Percentiles rank a stretch among this genome's conserved stretches.
Conservation (phyloP, 2,888 invertebrate genomes). For the Ochropleura leucogaster region DNA sequence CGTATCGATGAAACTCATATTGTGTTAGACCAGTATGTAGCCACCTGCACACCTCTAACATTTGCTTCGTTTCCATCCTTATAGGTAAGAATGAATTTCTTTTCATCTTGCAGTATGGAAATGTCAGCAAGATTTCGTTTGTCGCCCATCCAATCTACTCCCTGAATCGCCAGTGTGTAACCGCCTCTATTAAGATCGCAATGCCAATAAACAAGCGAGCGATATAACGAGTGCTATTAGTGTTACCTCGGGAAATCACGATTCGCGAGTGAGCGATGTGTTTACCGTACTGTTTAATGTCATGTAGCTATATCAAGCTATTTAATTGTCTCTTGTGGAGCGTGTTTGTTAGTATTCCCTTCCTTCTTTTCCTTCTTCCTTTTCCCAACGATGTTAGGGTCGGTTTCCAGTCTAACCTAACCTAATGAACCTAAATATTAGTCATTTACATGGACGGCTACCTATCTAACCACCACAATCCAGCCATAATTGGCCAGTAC, state of each 20-base stretch:
- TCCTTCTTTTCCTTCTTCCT: too few relatives aligned
- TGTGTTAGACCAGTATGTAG: too few relatives aligned
- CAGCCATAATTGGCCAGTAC: too few relatives aligned
- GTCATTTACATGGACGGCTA: too few relatives aligned
- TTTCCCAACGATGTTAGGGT: too few relatives aligned
- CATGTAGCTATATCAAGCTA: conserved; percentile 10
- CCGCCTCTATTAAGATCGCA: conserved; percentile 39
- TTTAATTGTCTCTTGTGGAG: conserved; percentile 16
- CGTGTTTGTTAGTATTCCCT: conserved; percentile 7
- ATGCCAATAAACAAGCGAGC: conserved; percentile 64
- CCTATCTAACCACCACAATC: too few relatives aligned
- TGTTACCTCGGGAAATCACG: conserved; percentile 53
- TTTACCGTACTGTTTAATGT: conserved; percentile 35
- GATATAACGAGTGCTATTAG: conserved; percentile 60
- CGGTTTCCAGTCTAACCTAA: too few relatives aligned
- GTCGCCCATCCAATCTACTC: neutral
- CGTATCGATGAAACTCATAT: too few relatives aligned
- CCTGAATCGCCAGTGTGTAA: neutral
- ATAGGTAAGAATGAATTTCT: neutral
- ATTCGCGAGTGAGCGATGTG: conserved; percentile 42
- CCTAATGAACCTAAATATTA: too few relatives aligned
- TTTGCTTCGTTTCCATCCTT: too few relatives aligned
- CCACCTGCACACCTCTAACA: too few relatives aligned
- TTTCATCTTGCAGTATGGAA: neutral
- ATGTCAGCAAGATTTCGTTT: neutral